Base-by-base conservation (phyloP, 1,140 invertebrate species). In the Drosophila guanche region DNA sequence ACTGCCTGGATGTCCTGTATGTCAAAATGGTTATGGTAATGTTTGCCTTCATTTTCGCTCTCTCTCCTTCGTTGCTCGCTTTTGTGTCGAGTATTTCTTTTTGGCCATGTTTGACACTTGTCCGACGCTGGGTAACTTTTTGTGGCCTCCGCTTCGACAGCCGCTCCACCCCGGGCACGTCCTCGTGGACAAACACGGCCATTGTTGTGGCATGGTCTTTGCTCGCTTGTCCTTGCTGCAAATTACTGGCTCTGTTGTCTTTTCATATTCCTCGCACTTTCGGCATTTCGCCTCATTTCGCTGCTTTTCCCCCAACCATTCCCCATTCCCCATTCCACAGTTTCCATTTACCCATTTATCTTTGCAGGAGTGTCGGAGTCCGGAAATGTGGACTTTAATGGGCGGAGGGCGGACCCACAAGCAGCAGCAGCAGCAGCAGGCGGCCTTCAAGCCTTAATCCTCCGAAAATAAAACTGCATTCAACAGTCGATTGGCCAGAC, bases 161-260 rank as follows among this genome's bases (percentile, higher is more conserved):
- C 16, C 37, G 20, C 12, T 40, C 20, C 14, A 40, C 54, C 37
- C 33, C 47, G 41, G 66, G 67, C 67, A 73, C 69, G 70, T 73
- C 59, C 68, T 62, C 53, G 63, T 68, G 66, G 60, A 62, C 70
- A 77, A 62, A 84, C 70, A 84, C 46, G 65, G 79, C 79, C 50
- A 84, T 83, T 83, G 79, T 83, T 83, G 71, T 65, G 80, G 70
- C 81, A 71, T 83, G 29, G 76, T 83, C 60, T 20, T 1, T 1
- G 16, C 16, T 74, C 70, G 76, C 62, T 67, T 78, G 79, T 76
- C 79, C 80, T 72, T 67, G 71, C 76, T 59, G 65, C 79, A 84
- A 83, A 83, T 84, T 83, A 79, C 75, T 74, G 59, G 58, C 58
- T 48, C 52, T 51, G 57, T 76, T 72, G 73, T 53, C 51, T 74